Percentiles rank a stretch among this genome's conserved stretches.
Conservation (phyloP, 2,113 vertebrate genomes). For the Pelmatolapia mariae region DNA sequence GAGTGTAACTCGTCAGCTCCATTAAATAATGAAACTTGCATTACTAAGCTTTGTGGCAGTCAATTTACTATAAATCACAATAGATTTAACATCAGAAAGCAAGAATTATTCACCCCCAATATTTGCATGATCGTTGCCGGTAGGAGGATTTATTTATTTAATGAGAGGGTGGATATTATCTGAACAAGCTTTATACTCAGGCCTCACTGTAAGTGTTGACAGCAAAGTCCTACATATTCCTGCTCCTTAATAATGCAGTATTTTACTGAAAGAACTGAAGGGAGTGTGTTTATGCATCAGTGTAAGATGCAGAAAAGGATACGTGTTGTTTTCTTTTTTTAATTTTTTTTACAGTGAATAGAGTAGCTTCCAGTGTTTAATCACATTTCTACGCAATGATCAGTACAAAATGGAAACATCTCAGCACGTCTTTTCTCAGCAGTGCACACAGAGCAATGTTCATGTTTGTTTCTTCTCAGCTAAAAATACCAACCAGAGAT, state of each 20-base stretch:
- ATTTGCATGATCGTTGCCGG: not conserved
- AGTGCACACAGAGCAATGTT: not conserved
- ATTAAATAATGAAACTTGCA: not conserved
- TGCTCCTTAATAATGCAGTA: not conserved
- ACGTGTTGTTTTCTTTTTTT: not conserved
- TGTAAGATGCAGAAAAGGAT: not conserved
- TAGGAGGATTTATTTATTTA: not conserved
- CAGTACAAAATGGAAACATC: not conserved
- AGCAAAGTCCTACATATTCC: not conserved
- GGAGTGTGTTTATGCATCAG: not conserved
- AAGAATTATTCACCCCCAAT: not conserved
- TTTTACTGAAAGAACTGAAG: not conserved
- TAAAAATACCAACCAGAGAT: not conserved
- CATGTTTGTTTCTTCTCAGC: not conserved
- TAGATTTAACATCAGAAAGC: not conserved
- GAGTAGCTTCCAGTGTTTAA: not conserved
- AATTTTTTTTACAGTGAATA: not conserved
- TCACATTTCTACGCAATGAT: not conserved
- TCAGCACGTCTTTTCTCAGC: not conserved
- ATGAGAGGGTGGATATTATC: not conserved
- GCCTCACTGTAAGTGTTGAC: not conserved
- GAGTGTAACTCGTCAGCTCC: not conserved
- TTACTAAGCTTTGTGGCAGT: not conserved
- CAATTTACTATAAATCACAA: not conserved
- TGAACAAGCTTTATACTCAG: not conserved